A percentile compares a stretch with the other conserved stretches of the same genome.
phyloP scores from a whole-genome alignment of 2,113 vertebrate species.

The Indicator indicator region DNA sequence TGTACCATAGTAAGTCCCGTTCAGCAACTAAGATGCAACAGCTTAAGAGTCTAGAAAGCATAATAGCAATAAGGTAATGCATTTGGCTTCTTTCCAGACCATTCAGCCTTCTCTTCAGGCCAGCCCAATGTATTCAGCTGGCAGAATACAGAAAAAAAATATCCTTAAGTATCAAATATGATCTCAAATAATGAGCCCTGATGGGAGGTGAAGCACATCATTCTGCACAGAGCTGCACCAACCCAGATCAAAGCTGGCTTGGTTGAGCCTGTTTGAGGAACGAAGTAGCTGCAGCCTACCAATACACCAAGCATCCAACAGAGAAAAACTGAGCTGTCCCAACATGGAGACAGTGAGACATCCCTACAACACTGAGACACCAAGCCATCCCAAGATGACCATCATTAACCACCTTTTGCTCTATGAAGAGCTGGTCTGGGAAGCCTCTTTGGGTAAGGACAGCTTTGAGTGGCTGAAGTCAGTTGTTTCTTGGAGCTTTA shows the following conservation, averaged over 20 bases:
- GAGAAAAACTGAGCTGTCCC: too few species aligned
- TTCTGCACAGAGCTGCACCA: neutral
- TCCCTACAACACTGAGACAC: neutral
- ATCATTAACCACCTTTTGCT: neutral
- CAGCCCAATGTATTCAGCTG: neutral
- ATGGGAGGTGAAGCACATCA: conserved; percentile 33
- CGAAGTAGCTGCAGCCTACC: neutral
- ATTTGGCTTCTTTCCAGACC: conserved; percentile 18
- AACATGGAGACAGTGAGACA: neutral
- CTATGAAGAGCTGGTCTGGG: neutral
- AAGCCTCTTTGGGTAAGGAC: neutral
- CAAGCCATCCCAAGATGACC: neutral
- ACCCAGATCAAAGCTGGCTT: conserved; percentile 1
- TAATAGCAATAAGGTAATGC: neutral
- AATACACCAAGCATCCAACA: neutral
- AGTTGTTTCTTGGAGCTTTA: neutral
- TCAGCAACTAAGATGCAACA: neutral
- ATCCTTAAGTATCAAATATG: neutral
- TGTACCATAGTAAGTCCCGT: neutral
- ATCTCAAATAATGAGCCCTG: conserved; percentile 19
- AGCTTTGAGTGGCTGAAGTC: neutral
- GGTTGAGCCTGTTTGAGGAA: neutral
- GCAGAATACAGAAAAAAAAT: neutral
- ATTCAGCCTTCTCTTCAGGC: neutral
- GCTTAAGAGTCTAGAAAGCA: neutral